Percentiles rank a stretch among this genome's conserved stretches.
phyloP scores from a whole-genome alignment of 1,140 invertebrate species.

The Nixonia krombeini region DNA sequence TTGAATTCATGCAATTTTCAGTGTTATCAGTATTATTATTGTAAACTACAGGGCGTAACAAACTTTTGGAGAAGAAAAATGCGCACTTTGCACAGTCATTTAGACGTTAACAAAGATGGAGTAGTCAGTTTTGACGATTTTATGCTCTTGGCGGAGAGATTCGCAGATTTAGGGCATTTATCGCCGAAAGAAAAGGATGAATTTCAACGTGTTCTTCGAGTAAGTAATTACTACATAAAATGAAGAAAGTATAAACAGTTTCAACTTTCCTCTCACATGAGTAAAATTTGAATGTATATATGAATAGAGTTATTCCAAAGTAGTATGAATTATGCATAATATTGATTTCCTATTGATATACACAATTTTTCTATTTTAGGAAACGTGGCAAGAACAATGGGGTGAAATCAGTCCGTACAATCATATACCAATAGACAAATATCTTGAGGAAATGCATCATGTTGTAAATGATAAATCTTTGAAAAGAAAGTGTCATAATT shows the following conservation, averaged over 20 bases:
- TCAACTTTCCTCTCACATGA: too few species aligned
- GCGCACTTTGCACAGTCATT: constrained; percentile 83
- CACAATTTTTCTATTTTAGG: constrained; percentile 63
- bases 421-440: constrained; percentile 84
- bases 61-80: constrained; percentile 92
- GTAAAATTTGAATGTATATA: too few species aligned
- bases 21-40: too few species aligned
- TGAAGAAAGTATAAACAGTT: too few species aligned
- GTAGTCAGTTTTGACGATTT: constrained; percentile 87
- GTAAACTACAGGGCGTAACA: constrained; percentile 76
- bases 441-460: constrained; percentile 85
- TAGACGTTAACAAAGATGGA: constrained; percentile 89
- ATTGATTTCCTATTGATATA: neutral
- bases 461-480: constrained; percentile 82
- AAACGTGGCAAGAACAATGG: constrained; percentile 86
- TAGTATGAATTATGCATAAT: too few species aligned
- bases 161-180: constrained; percentile 81
- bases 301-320: too few species aligned
- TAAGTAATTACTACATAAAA: constrained; percentile 60
- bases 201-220: constrained; percentile 78
- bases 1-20: too few species aligned
- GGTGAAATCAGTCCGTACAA: constrained; percentile 86
- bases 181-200: constrained; percentile 75
- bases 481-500: constrained; percentile 80
- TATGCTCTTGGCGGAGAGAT: constrained; percentile 79